phyloP scores from a whole-genome alignment of 2,888 invertebrate species.

The Petrolisthes cinctipes region DNA sequence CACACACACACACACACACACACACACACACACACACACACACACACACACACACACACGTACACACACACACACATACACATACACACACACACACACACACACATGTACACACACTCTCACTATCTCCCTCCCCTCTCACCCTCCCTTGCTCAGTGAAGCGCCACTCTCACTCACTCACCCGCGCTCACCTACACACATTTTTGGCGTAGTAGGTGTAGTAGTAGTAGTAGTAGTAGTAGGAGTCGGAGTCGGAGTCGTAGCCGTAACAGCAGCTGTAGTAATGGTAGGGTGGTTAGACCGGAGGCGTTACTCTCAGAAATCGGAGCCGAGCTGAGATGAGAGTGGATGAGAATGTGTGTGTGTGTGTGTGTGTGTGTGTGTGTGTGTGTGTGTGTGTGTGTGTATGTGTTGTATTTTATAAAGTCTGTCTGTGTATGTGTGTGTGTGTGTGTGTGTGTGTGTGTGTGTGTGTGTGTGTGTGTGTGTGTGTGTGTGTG shows the following conservation, averaged over 20 bases:
- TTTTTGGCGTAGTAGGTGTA: not conserved
- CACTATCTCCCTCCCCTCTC: constrained; percentile 2
- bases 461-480: not conserved
- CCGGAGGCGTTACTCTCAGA: too few relatives aligned
- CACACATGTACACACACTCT: not conserved
- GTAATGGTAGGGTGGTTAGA: too few relatives aligned
- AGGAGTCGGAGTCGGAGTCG: not conserved
- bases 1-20: not conserved
- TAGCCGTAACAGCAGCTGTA: too few relatives aligned
- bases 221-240: constrained; percentile 18
- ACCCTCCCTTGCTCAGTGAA: constrained; percentile 2
- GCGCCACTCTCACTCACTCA: not conserved
- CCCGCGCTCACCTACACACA: not conserved
- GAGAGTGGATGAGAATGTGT: too few relatives aligned
- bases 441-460: too few relatives aligned
- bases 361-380: too few relatives aligned
- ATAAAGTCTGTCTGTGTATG: too few relatives aligned
- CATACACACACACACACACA: not conserved
- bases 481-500: constrained; percentile 22
- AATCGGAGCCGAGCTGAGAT: too few relatives aligned
- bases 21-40: not conserved
- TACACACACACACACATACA: not conserved
- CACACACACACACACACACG: not conserved
- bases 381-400: too few relatives aligned
- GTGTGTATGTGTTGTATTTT: not conserved